A percentile compares a stretch with the other conserved stretches of the same genome.
phyloP scores from a whole-genome alignment of 2,797 vertebrate genomes.

The Anguilla obscura region DNA sequence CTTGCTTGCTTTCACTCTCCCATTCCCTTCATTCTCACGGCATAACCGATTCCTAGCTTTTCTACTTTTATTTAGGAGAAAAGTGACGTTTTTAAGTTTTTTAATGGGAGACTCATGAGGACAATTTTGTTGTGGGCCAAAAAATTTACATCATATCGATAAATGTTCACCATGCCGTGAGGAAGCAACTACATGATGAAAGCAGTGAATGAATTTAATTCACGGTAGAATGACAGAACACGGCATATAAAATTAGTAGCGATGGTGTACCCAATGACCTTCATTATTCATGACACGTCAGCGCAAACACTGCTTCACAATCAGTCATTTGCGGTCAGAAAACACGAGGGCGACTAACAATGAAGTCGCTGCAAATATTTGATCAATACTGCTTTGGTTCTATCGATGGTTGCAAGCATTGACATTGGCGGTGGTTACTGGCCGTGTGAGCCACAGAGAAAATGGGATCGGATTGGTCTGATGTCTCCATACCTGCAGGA shows the following conservation, averaged over 20 bases:
- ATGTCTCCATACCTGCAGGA: slow-evolving; percentile 82
- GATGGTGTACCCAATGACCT: neutral
- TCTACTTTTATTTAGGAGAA: neutral
- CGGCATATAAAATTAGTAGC: neutral
- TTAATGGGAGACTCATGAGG: neutral
- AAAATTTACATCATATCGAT: neutral
- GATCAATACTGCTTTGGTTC: neutral
- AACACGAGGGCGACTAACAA: neutral
- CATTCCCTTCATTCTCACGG: neutral
- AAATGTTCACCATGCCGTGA: neutral
- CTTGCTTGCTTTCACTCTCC: neutral
- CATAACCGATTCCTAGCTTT: neutral
- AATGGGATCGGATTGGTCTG: neutral
- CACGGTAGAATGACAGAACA: neutral
- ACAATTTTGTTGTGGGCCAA: neutral
- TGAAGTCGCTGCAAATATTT: neutral
- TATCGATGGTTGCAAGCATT: neutral
- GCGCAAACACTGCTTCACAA: neutral
- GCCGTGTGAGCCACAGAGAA: neutral
- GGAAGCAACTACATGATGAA: neutral
- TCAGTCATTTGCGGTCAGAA: neutral
- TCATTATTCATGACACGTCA: neutral
- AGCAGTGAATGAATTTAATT: neutral
- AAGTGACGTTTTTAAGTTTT: neutral
- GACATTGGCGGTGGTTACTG: neutral